A percentile compares a stretch with the other conserved stretches of the same genome.
Conservation (phyloP, 2,888 invertebrate genomes). For the Sminthurides aquaticus region DNA sequence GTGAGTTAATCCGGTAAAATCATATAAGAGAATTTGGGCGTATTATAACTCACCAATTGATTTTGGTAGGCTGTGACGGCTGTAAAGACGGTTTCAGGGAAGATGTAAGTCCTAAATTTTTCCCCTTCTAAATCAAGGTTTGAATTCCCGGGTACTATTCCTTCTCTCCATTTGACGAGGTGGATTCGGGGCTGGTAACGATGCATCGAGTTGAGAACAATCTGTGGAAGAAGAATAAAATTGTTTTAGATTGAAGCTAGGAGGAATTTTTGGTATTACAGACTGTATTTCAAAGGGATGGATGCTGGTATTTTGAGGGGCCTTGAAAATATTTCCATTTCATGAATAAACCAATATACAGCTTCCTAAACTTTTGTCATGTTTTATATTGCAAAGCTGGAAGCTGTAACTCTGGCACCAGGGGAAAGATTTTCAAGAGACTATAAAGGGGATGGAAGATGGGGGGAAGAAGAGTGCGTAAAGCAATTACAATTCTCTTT, state of each 20-base stretch:
- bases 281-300: no score
- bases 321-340: no score
- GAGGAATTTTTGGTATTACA: not conserved
- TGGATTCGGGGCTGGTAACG: conserved; percentile 97
- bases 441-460: not conserved
- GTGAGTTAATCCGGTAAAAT: no score
- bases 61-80: conserved; percentile 99
- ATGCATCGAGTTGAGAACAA: conserved; percentile 98
- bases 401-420: no score
- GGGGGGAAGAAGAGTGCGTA: not conserved
- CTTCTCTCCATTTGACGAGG: conserved; percentile 71
- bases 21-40: no score
- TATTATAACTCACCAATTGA: conserved; percentile 78
- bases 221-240: no score
- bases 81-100: conserved; percentile 95
- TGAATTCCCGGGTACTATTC: conserved; percentile 65
- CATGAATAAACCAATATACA: no score
- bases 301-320: no score
- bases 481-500: not conserved
- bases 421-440: not conserved
- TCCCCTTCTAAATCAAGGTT: conserved; percentile 78
- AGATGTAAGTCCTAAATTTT: conserved; percentile 91
- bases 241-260: not conserved
- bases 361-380: no score
- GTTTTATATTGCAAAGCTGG: no score